phyloP scores from a whole-genome alignment of 2,888 invertebrate genomes.

The Elysia crispata region DNA sequence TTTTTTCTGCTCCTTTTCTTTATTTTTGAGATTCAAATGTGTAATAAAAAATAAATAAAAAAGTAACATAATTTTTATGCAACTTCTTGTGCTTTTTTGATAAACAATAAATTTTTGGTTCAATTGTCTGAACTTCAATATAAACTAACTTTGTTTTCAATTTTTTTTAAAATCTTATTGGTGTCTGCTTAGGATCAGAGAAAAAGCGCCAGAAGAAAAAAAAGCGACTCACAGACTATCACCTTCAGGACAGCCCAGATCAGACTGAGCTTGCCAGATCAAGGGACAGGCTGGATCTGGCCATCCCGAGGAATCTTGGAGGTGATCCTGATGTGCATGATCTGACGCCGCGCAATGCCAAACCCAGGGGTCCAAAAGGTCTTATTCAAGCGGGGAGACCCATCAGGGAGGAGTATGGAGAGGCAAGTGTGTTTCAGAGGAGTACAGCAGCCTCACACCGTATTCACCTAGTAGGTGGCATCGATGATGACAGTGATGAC shows the following conservation, averaged over 20 bases:
- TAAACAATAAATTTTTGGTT: too few relatives aligned
- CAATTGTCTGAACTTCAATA: too few relatives aligned
- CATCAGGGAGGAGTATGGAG: slow-evolving; percentile 1
- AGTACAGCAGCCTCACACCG: too few relatives aligned
- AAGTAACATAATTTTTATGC: too few relatives aligned
- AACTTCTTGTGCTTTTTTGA: too few relatives aligned
- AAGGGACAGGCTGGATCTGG: not conserved
- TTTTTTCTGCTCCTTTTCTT: too few relatives aligned
- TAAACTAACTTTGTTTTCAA: too few relatives aligned
- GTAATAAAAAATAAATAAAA: too few relatives aligned
- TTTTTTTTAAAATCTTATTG: too few relatives aligned
- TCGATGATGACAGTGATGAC: not conserved
- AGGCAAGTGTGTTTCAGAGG: too few relatives aligned
- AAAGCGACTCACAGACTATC: slow-evolving; percentile 33
- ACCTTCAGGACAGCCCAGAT: slow-evolving; percentile 11
- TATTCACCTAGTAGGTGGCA: too few relatives aligned
- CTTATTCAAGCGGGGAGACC: slow-evolving; percentile 16
- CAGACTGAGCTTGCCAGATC: not conserved
- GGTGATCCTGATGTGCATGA: slow-evolving; percentile 6
- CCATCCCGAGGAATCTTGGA: not conserved
- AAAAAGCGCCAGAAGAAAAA: slow-evolving; percentile 31
- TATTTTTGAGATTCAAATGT: too few relatives aligned
- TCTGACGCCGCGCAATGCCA: slow-evolving; percentile 6
- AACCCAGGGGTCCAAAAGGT: slow-evolving; percentile 15
- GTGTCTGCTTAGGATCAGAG: not conserved